phyloP scores from a whole-genome alignment of 2,113 vertebrate species.

The Oreochromis spilurus region DNA sequence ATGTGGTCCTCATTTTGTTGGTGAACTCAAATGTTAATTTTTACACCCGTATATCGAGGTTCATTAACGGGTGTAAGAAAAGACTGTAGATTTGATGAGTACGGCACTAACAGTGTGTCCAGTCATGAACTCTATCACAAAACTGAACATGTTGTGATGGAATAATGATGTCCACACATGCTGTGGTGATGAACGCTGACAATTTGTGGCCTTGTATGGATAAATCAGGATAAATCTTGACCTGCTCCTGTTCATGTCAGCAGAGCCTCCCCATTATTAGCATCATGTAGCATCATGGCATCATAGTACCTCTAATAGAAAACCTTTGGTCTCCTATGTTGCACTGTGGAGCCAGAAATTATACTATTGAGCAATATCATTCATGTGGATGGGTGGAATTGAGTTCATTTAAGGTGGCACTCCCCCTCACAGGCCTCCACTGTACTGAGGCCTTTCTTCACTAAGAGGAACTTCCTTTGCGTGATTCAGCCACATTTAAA shows the following conservation, averaged over 20 bases:
- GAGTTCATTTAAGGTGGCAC: neutral
- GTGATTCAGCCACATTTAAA: neutral
- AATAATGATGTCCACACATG: conserved; percentile 38
- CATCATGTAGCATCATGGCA: neutral
- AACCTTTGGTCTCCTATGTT: conserved; percentile 14
- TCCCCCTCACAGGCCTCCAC: neutral
- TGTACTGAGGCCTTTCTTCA: neutral
- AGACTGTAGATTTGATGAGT: neutral
- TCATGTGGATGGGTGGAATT: neutral
- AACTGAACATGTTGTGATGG: conserved; percentile 29
- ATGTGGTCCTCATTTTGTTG: conserved; percentile 34
- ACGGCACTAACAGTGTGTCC: conserved; percentile 4
- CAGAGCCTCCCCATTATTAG: conserved; percentile 24
- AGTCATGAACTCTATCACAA: conserved; percentile 31
- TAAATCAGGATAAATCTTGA: conserved; percentile 4
- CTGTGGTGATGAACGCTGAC: conserved; percentile 46
- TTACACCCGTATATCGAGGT: neutral
- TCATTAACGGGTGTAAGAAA: neutral
- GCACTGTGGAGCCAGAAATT: neutral
- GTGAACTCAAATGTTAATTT: neutral
- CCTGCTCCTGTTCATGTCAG: conserved; percentile 38
- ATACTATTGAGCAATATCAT: neutral
- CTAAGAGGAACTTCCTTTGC: neutral
- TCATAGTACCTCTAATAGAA: neutral
- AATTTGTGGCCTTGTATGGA: conserved; percentile 30